Conservation (phyloP, 2,888 invertebrate genomes). For the Perizoma affinitatum region DNA sequence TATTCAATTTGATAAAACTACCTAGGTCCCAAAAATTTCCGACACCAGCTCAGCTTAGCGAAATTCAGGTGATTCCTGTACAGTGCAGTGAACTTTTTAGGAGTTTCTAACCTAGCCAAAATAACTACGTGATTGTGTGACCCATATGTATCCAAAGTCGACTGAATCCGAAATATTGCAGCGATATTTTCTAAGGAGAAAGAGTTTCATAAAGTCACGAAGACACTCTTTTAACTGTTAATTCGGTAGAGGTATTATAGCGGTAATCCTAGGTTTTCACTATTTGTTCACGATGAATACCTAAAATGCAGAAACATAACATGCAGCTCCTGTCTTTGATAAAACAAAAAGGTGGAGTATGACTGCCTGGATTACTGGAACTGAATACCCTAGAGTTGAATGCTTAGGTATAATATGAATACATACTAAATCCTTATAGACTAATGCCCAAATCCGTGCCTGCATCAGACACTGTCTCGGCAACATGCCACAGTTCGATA, state of each 20-base stretch:
- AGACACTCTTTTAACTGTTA: constrained; percentile 2
- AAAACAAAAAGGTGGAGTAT: neutral
- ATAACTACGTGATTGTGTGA: neutral
- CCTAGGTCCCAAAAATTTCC: too few relatives aligned
- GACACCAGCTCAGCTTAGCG: too few relatives aligned
- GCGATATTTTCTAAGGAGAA: neutral
- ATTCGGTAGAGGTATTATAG: too few relatives aligned
- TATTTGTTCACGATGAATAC: too few relatives aligned
- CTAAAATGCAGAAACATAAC: too few relatives aligned
- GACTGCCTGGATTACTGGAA: neutral
- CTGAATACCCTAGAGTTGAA: too few relatives aligned
- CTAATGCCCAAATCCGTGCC: constrained; percentile 25
- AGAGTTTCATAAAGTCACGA: constrained; percentile 8
- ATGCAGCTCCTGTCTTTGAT: neutral
- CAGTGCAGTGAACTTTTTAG: too few relatives aligned
- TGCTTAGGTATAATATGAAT: too few relatives aligned
- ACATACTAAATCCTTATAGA: neutral
- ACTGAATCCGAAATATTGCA: constrained; percentile 9
- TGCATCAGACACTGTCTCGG: constrained; percentile 43
- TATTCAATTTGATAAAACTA: too few relatives aligned
- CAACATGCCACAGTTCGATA: constrained; percentile 64
- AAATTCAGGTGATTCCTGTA: too few relatives aligned
- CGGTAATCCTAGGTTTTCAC: constrained; percentile 14
- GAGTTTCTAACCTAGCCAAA: too few relatives aligned
- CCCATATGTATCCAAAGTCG: neutral